Evolutionary conservation across 2,888 invertebrate genomes (phyloP).

Genomic region (Antitype chi): DNA sequence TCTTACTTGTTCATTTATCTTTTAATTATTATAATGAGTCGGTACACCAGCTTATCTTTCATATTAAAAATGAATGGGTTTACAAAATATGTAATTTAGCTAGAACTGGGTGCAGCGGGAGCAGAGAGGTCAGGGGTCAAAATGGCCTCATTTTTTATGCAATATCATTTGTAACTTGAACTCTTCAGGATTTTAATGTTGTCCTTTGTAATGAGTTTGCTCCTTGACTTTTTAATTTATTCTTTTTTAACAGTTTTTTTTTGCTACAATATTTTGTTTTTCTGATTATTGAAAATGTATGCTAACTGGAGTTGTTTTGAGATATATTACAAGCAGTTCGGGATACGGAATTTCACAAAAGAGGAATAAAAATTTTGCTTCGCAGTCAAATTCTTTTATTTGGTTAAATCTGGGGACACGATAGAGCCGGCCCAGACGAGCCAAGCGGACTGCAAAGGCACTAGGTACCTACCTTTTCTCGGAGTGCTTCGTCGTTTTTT

Average conservation of each 20-base stretch:
- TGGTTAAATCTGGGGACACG: too few species aligned
- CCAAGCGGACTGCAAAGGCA: too few species aligned
- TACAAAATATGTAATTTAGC: slow-evolving; percentile 51
- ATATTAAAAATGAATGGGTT: slow-evolving; percentile 51
- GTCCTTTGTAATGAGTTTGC: background rate
- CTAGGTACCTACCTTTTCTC: too few species aligned
- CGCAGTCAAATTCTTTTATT: background rate
- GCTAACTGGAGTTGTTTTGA: background rate
- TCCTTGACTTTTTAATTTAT: background rate
- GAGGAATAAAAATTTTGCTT: slow-evolving; percentile 6
- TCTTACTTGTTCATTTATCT: slow-evolving; percentile 34
- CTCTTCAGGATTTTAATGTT: slow-evolving; percentile 13
- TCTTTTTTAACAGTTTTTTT: background rate
- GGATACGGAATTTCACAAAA: background rate
- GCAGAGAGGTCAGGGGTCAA: slow-evolving; percentile 8
- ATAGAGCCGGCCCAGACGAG: too few species aligned
- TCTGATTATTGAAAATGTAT: background rate
- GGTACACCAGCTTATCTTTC: slow-evolving; percentile 53
- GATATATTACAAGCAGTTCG: background rate
- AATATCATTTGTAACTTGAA: slow-evolving; percentile 29
- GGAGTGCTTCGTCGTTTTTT: too few species aligned
- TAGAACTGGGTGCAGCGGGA: slow-evolving; percentile 1
- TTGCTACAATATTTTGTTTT: background rate
- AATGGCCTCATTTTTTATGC: slow-evolving; percentile 30
- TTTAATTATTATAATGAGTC: slow-evolving; percentile 58